Percentiles rank a stretch among this genome's conserved stretches.
Conservation (phyloP, 2,888 invertebrate genomes). For the Gastracanthus pulcherrimus region DNA sequence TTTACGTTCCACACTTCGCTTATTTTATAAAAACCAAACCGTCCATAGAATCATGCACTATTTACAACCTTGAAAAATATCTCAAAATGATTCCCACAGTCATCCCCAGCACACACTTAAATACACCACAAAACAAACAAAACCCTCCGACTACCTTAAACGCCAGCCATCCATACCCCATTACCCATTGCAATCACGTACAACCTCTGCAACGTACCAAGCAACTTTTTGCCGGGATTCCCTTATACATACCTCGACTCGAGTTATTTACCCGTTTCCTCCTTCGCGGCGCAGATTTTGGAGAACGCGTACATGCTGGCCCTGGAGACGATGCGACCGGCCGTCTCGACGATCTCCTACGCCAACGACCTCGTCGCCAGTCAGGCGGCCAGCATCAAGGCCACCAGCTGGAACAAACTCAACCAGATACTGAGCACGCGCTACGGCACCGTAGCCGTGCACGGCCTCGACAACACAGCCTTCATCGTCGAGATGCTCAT, state of each 20-base stretch:
- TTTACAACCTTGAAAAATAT: no score
- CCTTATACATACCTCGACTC: background rate
- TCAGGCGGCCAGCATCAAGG: constrained; percentile 83
- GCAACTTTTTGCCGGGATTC: background rate
- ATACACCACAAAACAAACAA: background rate
- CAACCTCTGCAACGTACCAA: background rate
- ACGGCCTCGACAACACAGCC: constrained; percentile 84
- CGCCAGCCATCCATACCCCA: background rate
- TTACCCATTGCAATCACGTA: background rate
- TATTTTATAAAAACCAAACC: no score
- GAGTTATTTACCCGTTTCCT: background rate
- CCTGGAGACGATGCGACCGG: constrained; percentile 67
- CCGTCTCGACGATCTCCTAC: constrained; percentile 76
- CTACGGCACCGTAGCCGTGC: constrained; percentile 84
- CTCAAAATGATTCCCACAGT: no score
- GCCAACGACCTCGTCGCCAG: constrained; percentile 79
- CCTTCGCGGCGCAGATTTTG: constrained; percentile 65
- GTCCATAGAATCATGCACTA: no score
- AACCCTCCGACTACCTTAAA: background rate
- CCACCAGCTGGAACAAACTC: constrained; percentile 85
- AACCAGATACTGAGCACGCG: constrained; percentile 85
- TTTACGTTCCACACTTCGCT: no score
- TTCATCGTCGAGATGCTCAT: constrained; percentile 85
- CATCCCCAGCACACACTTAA: no score
- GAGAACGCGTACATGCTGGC: constrained; percentile 70